Evolutionary conservation across 2,888 invertebrate genomes (phyloP), one percentile per base, ranked within the genome.

Genomic region (Alcis repandata): DNA sequence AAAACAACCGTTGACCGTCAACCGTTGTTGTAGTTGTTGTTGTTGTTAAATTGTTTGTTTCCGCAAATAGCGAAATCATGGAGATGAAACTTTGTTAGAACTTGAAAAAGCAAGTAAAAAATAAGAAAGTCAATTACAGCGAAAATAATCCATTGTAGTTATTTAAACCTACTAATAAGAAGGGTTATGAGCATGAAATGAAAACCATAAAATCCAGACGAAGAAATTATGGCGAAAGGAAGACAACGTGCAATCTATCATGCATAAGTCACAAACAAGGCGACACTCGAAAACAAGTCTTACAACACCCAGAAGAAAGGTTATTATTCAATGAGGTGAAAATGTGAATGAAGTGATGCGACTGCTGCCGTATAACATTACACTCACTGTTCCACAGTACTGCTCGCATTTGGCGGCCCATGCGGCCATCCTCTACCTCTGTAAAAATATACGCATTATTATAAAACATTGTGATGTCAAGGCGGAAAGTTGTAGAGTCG

Each of bases 311-410:
- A n/a, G n/a, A 15, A 46, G 13, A 22, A n/a, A 27, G n/a, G 56
- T 45, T 45, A 45, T 19, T 33, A 4, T 43, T 19, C 19, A 46
- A 32, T 7, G 11, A 33, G 11, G 54, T 60, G 73, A 68, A 46
- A 80, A 48, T 48, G 54, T 9, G 48, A 48, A 40, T 32, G 48
- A 43, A 84, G 85, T 82, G 80, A 85, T 81, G 71, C 70, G 79
- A 78, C 83, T 84, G 83, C 80, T 80, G 82, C 69, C 72, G 70
- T 56, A 32, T 48, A 60, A 41, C 38, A 76, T 79, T 75, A 66
- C 83, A 95, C 96, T 96, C 94, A 97, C 97, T 97, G 94, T 97
- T 97, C 97, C 97, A 97, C 76, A 97, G 95, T 82, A 97, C 96
- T 85, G 97, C 96, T 82, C 97, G 95, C 94, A 96, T 96, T 87